Base-by-base conservation (phyloP, 2,888 invertebrate species). In the Tiphia femorata region DNA sequence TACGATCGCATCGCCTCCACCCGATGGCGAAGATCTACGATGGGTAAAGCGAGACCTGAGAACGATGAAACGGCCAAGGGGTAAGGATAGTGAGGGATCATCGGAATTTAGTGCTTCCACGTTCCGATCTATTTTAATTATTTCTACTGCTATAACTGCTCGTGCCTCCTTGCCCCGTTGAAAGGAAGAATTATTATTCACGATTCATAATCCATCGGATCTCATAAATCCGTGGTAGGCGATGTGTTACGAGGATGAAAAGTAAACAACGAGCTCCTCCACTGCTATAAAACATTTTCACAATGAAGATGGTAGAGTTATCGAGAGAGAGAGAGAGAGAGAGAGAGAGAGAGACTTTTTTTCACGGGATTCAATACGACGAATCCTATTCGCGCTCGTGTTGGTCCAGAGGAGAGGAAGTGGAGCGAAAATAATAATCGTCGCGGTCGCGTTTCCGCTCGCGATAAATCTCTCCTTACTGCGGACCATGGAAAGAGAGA, bases 71-170 rank as follows among this genome's bases (percentile, higher is more conserved):
- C 25, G 25, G 25, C 33, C 42, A 40, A 52, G 38, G 37, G 42
- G 12, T 1, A 17, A 35, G 27, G 43, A 35, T 21, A 20, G 52
- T n/a, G 17, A 20, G 25, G 14, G 50, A 5, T 8, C 7, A 1
- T 33, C 17, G 41, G 41, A 60, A 73, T 73, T 73, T 72, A 70
- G 51, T 47, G 55, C 59, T 63, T 50, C 53, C 64, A 66, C 59
- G 58, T 60, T 58, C 58, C 65, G 43, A 66, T 71, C 63, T 67
- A 67, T 71, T 67, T 73, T 61, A 56, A 73, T 63, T 57, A 53
- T 53, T 44, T n/a, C 33, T 16, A n/a, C 27, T 17, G 12, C 8
- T 19, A 23, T 7, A 20, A 42, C 42, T 25, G 37, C 19, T 6
- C 25, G 7, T 19, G 30, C 1, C 14, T 10, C 10, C 38, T 29